Evolutionary conservation across 2,797 vertebrate genomes (phyloP).

Genomic region (Gobionotothen gibberifrons): DNA sequence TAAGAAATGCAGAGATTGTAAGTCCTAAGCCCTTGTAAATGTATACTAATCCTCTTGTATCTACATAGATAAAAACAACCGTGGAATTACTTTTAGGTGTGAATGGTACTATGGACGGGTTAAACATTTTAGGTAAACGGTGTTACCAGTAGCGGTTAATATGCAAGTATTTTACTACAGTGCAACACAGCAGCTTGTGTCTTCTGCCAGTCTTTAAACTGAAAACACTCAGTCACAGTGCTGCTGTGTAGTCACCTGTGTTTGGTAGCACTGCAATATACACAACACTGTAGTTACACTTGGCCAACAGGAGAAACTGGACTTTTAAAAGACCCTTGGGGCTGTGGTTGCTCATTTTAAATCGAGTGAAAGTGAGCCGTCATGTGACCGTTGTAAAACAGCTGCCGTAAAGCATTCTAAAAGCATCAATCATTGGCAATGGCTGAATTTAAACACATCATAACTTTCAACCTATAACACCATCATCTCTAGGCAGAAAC

Average conservation of each 20-base stretch:
- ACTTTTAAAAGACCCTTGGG: not conserved
- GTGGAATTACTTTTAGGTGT: not conserved
- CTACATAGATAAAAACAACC: not conserved
- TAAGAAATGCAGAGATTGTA: not conserved
- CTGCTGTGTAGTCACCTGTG: not conserved
- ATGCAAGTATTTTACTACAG: not conserved
- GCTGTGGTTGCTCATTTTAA: not conserved
- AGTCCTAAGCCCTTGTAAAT: not conserved
- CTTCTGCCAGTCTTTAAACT: not conserved
- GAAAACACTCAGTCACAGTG: not conserved
- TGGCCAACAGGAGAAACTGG: not conserved
- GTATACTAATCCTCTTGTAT: not conserved
- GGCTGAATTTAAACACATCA: not conserved
- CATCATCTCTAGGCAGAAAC: not conserved
- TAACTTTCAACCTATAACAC: not conserved
- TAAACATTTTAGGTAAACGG: not conserved
- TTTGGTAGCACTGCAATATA: not conserved
- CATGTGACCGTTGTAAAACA: too few relatives aligned
- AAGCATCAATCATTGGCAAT: not conserved
- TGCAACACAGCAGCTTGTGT: not conserved
- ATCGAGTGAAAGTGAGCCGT: not conserved
- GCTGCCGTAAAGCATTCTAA: too few relatives aligned
- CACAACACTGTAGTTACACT: not conserved
- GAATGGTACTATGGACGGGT: not conserved
- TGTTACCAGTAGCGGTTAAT: not conserved